Conservation (phyloP, 2,888 invertebrate species). For the Orthonychiurus folsomi region DNA sequence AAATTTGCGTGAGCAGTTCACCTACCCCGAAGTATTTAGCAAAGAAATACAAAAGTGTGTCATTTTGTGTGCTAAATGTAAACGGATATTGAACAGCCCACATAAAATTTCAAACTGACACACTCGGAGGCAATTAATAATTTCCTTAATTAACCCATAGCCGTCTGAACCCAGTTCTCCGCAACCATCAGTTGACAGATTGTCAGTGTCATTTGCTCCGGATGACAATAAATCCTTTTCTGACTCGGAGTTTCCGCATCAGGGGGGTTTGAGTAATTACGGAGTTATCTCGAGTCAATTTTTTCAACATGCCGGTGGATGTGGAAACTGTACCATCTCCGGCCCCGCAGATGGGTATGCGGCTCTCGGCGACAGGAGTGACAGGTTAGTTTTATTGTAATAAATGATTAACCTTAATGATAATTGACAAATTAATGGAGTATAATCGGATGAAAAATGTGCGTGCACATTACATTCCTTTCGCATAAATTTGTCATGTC, state of each 20-base stretch:
- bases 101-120: too few species aligned
- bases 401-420: not conserved
- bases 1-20: too few species aligned
- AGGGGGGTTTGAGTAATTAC: conserved; percentile 8
- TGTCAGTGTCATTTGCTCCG: conserved; percentile 63
- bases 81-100: too few species aligned
- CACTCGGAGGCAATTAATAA: too few species aligned
- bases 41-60: too few species aligned
- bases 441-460: too few species aligned
- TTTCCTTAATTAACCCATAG: too few species aligned
- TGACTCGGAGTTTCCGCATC: conserved; percentile 1
- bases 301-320: conserved; percentile 13
- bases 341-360: conserved; percentile 1
- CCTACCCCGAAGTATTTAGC: too few species aligned
- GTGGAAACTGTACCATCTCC: conserved; percentile 16
- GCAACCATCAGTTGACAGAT: conserved; percentile 60
- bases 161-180: conserved; percentile 53
- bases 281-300: conserved; percentile 3
- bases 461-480: too few species aligned
- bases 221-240: conserved; percentile 45
- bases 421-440: too few species aligned
- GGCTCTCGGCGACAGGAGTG: conserved; percentile 7
- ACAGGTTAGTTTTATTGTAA: not conserved
- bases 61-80: too few species aligned
- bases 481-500: too few species aligned